Evolutionary conservation across 2,797 vertebrate genomes (phyloP).

Genomic region (Hypotaenidia philippensis): DNA sequence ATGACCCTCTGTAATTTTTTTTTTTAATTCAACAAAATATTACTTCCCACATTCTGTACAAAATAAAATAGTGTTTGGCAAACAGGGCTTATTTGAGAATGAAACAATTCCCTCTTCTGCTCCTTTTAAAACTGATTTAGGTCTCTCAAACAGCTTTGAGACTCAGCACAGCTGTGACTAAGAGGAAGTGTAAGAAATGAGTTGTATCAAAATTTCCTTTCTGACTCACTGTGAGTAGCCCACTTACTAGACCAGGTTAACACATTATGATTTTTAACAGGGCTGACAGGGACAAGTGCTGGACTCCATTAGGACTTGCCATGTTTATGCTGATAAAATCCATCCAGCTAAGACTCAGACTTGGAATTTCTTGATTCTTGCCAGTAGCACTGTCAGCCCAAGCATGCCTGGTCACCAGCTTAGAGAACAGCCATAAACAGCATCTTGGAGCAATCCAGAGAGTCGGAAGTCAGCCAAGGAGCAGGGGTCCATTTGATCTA

Average conservation of each 20-base stretch:
- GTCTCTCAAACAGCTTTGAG: not conserved
- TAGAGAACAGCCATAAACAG: not conserved
- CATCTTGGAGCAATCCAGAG: not conserved
- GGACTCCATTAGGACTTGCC: constrained; percentile 7
- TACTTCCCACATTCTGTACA: not conserved
- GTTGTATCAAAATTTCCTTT: not conserved
- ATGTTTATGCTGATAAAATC: constrained; percentile 21
- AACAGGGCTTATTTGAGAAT: not conserved
- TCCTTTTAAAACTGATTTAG: constrained; percentile 18
- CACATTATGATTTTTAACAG: constrained; percentile 23
- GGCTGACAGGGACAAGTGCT: not conserved
- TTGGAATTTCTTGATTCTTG: constrained; percentile 18
- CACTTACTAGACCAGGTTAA: not conserved
- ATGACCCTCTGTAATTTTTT: not conserved
- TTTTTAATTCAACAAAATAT: not conserved
- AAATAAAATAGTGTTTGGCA: not conserved
- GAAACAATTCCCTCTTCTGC: not conserved
- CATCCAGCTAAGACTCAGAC: not conserved
- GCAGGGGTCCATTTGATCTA: not conserved
- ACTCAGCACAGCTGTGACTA: not conserved
- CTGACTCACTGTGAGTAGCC: not conserved
- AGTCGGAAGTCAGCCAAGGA: not conserved
- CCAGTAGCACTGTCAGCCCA: not conserved
- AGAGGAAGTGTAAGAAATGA: constrained; percentile 50
- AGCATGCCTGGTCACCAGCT: not conserved